Conservation (phyloP, 35 echinoderm and acorn worm genomes). For the Ptychodera flava region DNA sequence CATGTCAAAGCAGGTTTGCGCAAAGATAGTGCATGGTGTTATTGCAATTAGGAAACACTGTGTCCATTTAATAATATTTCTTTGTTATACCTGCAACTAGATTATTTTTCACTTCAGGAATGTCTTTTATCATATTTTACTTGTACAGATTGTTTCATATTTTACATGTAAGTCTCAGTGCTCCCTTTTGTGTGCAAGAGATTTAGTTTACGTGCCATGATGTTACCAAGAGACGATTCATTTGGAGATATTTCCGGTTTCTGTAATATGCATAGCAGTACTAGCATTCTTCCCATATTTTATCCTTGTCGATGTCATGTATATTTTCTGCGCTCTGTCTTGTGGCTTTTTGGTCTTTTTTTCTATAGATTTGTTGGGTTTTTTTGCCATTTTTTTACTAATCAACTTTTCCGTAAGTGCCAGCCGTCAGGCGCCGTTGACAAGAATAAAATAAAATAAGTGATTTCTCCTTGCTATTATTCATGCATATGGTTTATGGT, state of each 20-base stretch:
- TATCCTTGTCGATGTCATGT: not conserved
- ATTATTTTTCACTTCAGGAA: too few relatives aligned
- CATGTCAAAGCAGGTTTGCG: too few relatives aligned
- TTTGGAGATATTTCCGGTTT: not conserved
- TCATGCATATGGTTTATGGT: too few relatives aligned
- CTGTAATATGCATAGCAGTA: not conserved
- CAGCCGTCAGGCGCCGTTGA: not conserved
- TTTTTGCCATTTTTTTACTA: not conserved
- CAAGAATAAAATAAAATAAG: not conserved
- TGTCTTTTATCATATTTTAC: too few relatives aligned
- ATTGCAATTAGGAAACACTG: too few relatives aligned
- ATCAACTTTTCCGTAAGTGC: not conserved
- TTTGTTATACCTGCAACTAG: too few relatives aligned
- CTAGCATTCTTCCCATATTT: not conserved
- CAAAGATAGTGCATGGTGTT: too few relatives aligned
- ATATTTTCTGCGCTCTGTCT: not conserved
- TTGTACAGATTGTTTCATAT: too few relatives aligned
- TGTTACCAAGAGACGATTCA: not conserved
- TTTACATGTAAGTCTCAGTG: too few relatives aligned
- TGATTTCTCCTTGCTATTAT: not conserved
- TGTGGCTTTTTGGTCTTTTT: not conserved
- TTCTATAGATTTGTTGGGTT: not conserved
- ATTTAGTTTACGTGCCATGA: not conserved
- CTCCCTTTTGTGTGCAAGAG: conserved; percentile 8
- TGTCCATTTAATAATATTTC: too few relatives aligned